Conservation (phyloP, 2,888 invertebrate species). For the Oligia latruncula region DNA sequence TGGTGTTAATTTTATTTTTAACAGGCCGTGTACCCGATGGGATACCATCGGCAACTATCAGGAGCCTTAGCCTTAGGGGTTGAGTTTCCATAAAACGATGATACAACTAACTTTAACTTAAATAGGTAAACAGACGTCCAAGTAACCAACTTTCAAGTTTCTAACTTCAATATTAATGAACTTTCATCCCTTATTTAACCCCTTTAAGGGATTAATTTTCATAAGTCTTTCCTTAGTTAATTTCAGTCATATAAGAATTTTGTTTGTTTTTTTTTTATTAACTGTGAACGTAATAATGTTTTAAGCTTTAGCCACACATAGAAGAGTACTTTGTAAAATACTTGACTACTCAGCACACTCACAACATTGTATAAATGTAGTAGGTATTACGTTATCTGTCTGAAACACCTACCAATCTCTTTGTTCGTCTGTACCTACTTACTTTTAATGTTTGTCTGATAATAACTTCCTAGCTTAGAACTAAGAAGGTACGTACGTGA, state of each 20-base stretch:
- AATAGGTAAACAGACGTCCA: too few species aligned
- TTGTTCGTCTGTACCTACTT: neutral
- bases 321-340: neutral
- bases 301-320: neutral
- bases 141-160: neutral
- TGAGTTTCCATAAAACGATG: neutral
- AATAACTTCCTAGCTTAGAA: slow-evolving; percentile 12
- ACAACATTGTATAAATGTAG: slow-evolving; percentile 2
- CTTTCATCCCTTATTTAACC: neutral
- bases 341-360: neutral
- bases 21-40: neutral
- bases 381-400: too few species aligned
- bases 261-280: too few species aligned
- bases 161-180: neutral
- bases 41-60: neutral
- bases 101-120: neutral
- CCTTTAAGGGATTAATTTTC: too few species aligned
- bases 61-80: neutral
- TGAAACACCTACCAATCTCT: neutral
- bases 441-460: slow-evolving; percentile 19
- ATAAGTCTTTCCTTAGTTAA: too few species aligned
- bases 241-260: too few species aligned
- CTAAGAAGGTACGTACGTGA: neutral
- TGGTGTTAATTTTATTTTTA: neutral
- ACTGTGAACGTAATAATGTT: neutral